Percentiles rank a stretch among this genome's conserved stretches.
Evolutionary conservation across 2,888 invertebrate species (phyloP).

Genomic region (Melinaea menophilus): DNA sequence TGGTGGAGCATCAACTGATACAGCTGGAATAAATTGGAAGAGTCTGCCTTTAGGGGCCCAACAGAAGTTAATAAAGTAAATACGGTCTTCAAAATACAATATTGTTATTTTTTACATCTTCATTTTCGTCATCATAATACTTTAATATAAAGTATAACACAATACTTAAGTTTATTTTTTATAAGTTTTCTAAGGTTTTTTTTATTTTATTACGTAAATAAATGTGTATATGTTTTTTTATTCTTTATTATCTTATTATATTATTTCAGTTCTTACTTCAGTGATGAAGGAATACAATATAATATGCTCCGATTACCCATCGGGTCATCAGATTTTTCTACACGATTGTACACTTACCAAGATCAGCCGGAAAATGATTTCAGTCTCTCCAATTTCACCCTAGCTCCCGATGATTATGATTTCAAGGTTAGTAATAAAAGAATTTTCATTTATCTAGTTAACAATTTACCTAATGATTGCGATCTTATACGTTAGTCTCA

Average conservation of each 20-base stretch:
- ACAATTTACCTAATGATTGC: too few relatives aligned
- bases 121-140: background rate
- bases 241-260: background rate
- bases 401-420: slow-evolving; percentile 1
- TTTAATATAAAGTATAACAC: background rate
- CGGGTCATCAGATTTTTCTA: background rate
- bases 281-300: slow-evolving; percentile 72
- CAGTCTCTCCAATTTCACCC: background rate
- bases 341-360: background rate
- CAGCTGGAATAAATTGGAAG: slow-evolving; percentile 80
- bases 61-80: slow-evolving; percentile 31
- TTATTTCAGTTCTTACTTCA: slow-evolving; percentile 6
- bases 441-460: too few relatives aligned
- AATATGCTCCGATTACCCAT: slow-evolving; percentile 24
- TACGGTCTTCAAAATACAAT: background rate
- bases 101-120: background rate
- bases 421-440: background rate
- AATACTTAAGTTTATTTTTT: too few relatives aligned
- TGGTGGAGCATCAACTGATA: slow-evolving; percentile 88
- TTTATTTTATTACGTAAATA: too few relatives aligned
- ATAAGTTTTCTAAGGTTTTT: background rate
- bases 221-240: too few relatives aligned
- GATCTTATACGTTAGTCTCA: too few relatives aligned
- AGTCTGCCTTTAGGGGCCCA: slow-evolving; percentile 65
- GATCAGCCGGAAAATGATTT: background rate